phyloP scores from a whole-genome alignment of 2,888 invertebrate genomes.

The Argyra leucocephala region DNA sequence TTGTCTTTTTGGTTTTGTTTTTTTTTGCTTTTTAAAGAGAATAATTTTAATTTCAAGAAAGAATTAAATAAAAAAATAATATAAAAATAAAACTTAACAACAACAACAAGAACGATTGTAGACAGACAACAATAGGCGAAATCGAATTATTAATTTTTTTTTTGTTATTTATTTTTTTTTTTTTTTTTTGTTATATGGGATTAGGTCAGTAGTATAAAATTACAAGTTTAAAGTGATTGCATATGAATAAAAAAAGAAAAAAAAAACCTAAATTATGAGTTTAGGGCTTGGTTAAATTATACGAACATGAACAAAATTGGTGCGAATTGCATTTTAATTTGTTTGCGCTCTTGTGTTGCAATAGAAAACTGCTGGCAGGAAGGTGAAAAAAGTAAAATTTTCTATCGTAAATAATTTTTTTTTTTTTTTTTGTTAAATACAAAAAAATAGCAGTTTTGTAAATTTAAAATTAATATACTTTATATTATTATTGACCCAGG shows the following conservation, averaged over 20 bases:
- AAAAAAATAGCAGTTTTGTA: too few relatives aligned
- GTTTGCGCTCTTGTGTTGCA: neutral
- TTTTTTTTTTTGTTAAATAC: too few relatives aligned
- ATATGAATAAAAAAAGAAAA: too few relatives aligned
- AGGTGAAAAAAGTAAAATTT: too few relatives aligned
- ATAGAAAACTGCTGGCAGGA: too few relatives aligned
- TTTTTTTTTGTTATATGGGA: neutral
- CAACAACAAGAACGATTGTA: neutral
- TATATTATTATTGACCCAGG: too few relatives aligned
- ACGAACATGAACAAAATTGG: neutral
- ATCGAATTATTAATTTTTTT: neutral
- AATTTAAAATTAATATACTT: too few relatives aligned
- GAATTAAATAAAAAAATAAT: too few relatives aligned
- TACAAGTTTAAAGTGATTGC: neutral
- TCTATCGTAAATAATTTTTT: too few relatives aligned
- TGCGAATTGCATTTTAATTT: slow-evolving; percentile 3
- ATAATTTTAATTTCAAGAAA: neutral
- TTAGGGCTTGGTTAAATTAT: slow-evolving; percentile 3
- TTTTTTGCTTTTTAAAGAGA: too few relatives aligned
- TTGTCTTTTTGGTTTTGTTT: neutral
- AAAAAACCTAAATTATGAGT: too few relatives aligned
- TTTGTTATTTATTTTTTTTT: neutral
- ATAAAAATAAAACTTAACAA: too few relatives aligned
- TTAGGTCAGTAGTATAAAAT: neutral
- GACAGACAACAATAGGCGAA: slow-evolving; percentile 6